Evolutionary conservation across 2,888 invertebrate genomes (phyloP).

Genomic region (Acanthosepion pharaonis): DNA sequence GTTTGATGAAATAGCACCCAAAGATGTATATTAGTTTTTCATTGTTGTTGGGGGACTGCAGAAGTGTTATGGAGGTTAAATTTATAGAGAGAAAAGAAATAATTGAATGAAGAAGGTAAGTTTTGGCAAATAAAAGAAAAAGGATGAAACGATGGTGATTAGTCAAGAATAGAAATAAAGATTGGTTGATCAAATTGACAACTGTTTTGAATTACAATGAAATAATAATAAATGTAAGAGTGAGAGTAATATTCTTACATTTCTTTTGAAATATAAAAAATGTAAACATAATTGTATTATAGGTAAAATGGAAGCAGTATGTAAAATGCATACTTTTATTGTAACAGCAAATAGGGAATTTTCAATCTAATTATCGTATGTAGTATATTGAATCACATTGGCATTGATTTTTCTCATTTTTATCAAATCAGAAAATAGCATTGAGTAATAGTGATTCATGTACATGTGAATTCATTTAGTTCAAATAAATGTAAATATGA

Average conservation of each 20-base stretch:
- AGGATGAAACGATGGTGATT: neutral
- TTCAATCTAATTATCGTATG: neutral
- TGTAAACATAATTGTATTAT: neutral
- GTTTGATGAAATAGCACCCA: neutral
- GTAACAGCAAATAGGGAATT: neutral
- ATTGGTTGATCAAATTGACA: too few relatives aligned
- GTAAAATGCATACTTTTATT: neutral
- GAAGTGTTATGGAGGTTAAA: too few relatives aligned
- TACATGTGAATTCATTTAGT: neutral
- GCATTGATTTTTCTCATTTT: neutral
- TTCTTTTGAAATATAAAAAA: neutral
- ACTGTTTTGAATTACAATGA: neutral
- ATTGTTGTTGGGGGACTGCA: too few relatives aligned
- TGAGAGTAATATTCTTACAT: neutral
- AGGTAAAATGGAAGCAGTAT: neutral
- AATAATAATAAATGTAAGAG: neutral
- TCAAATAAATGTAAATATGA: neutral
- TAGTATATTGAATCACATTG: neutral
- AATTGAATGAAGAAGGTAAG: neutral
- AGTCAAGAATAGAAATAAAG: neutral
- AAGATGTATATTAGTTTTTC: too few relatives aligned
- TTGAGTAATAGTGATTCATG: slow-evolving; percentile 11
- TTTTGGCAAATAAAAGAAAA: neutral
- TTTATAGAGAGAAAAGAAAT: neutral
- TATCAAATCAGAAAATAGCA: neutral